Conservation (phyloP, 2,797 vertebrate species). For the Rhadinocentrus ornatus region DNA sequence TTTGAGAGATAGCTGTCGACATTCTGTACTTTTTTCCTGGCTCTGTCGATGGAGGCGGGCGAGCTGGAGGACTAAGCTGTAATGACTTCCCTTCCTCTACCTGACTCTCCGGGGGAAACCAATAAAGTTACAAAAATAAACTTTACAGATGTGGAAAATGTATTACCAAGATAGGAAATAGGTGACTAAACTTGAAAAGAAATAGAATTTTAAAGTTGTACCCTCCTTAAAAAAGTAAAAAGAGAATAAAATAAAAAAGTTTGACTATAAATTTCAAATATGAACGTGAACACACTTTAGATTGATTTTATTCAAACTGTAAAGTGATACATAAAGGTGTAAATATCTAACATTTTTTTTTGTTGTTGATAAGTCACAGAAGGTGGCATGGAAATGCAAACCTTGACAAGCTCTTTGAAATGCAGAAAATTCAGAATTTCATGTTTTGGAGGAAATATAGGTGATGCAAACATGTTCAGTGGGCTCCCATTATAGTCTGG, state of each 20-base stretch:
- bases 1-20: slow-evolving; percentile 78
- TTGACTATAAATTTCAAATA: slow-evolving; percentile 25
- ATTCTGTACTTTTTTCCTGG: slow-evolving; percentile 71
- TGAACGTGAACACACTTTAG: slow-evolving; percentile 61
- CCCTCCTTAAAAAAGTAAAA: not conserved
- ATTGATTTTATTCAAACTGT: slow-evolving; percentile 44
- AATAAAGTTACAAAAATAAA: slow-evolving; percentile 78
- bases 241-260: not conserved
- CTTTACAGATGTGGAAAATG: slow-evolving; percentile 76
- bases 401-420: slow-evolving; percentile 40
- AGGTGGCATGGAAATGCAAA: slow-evolving; percentile 48
- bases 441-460: slow-evolving; percentile 16
- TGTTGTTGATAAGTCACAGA: slow-evolving; percentile 33
- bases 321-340: slow-evolving; percentile 58
- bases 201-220: slow-evolving; percentile 52
- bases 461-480: slow-evolving; percentile 8
- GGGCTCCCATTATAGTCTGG: slow-evolving; percentile 1
- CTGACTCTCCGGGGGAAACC: slow-evolving; percentile 70
- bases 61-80: slow-evolving; percentile 76
- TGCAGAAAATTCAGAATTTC: slow-evolving; percentile 43
- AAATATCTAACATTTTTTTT: slow-evolving; percentile 33
- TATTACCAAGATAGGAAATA: slow-evolving; percentile 72
- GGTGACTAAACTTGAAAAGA: slow-evolving; percentile 70
- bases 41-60: slow-evolving; percentile 64
- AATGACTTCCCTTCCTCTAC: slow-evolving; percentile 80